These are phyloP conservation scores for Darevskia mixta DNA, from an alignment of 2,797 vertebrate genomes.

Conservation along the genomic window DNA sequence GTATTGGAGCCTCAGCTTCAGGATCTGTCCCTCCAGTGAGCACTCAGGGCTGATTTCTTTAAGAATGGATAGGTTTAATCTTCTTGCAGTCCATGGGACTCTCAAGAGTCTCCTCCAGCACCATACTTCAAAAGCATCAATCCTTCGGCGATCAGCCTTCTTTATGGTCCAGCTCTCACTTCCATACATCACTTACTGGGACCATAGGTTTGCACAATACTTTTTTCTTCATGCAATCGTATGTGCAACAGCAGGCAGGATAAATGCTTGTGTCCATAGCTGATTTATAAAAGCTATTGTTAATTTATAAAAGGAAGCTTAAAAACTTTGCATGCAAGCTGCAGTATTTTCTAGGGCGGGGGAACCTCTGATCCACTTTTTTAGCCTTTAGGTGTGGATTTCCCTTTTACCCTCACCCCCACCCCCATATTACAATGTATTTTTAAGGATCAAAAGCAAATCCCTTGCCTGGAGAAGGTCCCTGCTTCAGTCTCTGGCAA, in stretches of 20 bases:
- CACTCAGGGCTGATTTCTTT: too few relatives aligned
- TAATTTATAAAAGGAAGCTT: neutral
- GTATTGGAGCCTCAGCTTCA: too few relatives aligned
- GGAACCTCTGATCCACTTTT: neutral
- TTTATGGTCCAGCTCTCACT: too few relatives aligned
- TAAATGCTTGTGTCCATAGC: too few relatives aligned
- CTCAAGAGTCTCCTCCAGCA: too few relatives aligned
- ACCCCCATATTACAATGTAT: neutral
- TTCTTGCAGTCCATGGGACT: too few relatives aligned
- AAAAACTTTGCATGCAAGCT: neutral
- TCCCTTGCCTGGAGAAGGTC: neutral
- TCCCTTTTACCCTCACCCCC: neutral
- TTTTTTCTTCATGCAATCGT: neutral
- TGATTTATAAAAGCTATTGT: too few relatives aligned
- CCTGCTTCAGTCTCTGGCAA: neutral
- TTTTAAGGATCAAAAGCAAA: neutral
- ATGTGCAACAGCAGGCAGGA: neutral
- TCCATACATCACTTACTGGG: too few relatives aligned
- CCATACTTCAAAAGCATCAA: too few relatives aligned
- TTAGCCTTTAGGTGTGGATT: neutral
- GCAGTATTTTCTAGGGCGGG: neutral
- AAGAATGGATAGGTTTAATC: too few relatives aligned
- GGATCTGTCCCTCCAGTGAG: too few relatives aligned
- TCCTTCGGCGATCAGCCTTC: too few relatives aligned
- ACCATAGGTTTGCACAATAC: neutral